Evolutionary conservation across 2,113 vertebrate species (phyloP).

Genomic region (Microtus montanus): DNA sequence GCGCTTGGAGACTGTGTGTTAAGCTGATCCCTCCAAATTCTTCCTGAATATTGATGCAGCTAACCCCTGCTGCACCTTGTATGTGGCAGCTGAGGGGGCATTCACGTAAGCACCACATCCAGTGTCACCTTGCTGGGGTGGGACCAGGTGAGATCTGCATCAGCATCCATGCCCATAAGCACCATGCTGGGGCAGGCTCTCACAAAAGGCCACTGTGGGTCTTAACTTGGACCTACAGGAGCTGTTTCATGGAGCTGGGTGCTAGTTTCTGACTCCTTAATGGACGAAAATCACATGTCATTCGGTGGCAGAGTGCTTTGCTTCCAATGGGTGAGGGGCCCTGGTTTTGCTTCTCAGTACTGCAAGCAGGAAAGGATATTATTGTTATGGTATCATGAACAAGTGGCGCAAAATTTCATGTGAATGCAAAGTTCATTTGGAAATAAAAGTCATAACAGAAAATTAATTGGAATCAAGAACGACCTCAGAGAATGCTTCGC

Average conservation of each 20-base stretch:
- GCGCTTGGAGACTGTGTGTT: background rate
- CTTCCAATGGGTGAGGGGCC: accelerated
- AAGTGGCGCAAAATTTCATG: background rate
- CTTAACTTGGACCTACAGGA: background rate
- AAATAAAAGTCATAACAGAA: background rate
- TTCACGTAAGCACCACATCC: background rate
- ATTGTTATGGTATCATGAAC: background rate
- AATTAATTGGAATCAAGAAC: background rate
- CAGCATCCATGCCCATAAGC: background rate
- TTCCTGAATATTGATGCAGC: background rate
- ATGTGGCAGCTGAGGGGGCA: background rate
- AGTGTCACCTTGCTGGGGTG: background rate
- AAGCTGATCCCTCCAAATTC: background rate
- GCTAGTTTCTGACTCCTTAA: background rate
- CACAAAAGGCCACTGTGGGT: background rate
- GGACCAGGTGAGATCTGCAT: background rate
- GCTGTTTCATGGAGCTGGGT: background rate
- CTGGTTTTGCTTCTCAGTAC: background rate
- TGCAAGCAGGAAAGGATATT: background rate
- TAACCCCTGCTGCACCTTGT: background rate
- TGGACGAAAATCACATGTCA: background rate
- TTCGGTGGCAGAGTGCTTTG: background rate
- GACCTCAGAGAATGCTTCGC: background rate
- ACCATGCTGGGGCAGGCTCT: background rate
- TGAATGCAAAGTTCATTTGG: conserved; percentile 10